Base-by-base conservation (phyloP, 2,113 vertebrate genomes). In the Carassius auratus region DNA sequence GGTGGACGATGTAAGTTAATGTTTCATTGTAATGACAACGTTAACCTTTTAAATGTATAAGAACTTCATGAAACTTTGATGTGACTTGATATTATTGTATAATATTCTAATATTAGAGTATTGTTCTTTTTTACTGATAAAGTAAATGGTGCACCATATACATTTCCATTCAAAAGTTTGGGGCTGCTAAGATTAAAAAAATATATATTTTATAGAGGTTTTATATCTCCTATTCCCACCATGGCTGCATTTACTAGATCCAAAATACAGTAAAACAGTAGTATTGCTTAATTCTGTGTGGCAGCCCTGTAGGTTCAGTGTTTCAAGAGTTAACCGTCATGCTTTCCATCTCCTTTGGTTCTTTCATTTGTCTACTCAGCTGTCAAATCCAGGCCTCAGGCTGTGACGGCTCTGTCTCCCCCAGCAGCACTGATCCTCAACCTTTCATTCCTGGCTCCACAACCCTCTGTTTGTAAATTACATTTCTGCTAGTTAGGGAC, bases 361-460 rank as follows among this genome's bases (percentile, higher is more conserved):
- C 83, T 86, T 57, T 84, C 78, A 68, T 23, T 33, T 76, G 81
- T 59, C 85, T 84, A 26, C 79, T 81, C 84, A 82, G 81, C 87
- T 91, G 89, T 93, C 92, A 91, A 87, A 89, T 90, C 90, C 90
- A 92, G 91, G 90, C 87, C 90, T 87, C 83, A 3, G 90, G 69
- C 83, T 90, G 87, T 79, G 76, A 78, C 19, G 84, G 61, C 90
- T 89, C 90, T 91, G 89, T 93, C 90, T 90, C 87, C 87, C 91
- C 89, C 91, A 92, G 92, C 90, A 88, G 77, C 86, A 79, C 89
- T 87, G 84, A 91, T 90, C 83, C 48, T 87, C 45, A 64, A 74
- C 30, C 59, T 50, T 74, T 83, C 79, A 83, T 89, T 87, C 87
- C 88, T 33, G 77, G 26, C 79, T 79, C 42, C 85, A 88, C 55